Evolutionary conservation across 2,113 vertebrate species (phyloP), one percentile per base, ranked within the genome.

Genomic region (Embiotoca jacksoni): DNA sequence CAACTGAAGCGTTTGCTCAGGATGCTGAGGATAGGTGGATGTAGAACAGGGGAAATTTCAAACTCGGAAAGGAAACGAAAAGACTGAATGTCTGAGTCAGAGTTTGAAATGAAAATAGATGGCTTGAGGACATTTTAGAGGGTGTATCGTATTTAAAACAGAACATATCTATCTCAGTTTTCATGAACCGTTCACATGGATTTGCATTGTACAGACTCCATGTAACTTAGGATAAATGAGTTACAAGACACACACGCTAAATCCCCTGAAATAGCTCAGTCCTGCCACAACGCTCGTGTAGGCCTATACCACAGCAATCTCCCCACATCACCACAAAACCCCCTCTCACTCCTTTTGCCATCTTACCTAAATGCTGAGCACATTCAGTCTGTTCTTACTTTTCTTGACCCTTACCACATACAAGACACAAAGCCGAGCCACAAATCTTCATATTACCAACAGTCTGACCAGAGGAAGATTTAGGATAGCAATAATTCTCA

Each of bases 281-380:
- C 62, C 16, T 33, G 10, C 55, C 52, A 53, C 65, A 71, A 7
- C 13, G 49, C 54, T 57, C 47, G 41, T 68, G 6, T 37, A 63
- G 37, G 46, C 57, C 11, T n/a, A 4, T 23, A 70, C 79, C 72
- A 72, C 80, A 81, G 56, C 52, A 57, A 69, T 53, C 72, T 58
- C 55, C 16, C 76, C 60, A 75, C 73, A 60, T 11, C 3, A 77
- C 82, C 76, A 61, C 82, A 77, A 60, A 79, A 78, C 59, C 15
- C 53, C 47, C 55, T 15, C 68, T 59, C 36, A 33, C 58, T 79
- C 44, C 60, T 62, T 70, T 49, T 58, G 55, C 70, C 66, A 81
- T 62, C 76, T 74, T 6, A 54, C 33, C 50, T 82, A 72, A 23
- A 67, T 71, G 64, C 69, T 33, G 14, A 76, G 44, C 62, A 68